Conservation (phyloP, 2,113 vertebrate species). For the Anser brachyrhynchus region DNA sequence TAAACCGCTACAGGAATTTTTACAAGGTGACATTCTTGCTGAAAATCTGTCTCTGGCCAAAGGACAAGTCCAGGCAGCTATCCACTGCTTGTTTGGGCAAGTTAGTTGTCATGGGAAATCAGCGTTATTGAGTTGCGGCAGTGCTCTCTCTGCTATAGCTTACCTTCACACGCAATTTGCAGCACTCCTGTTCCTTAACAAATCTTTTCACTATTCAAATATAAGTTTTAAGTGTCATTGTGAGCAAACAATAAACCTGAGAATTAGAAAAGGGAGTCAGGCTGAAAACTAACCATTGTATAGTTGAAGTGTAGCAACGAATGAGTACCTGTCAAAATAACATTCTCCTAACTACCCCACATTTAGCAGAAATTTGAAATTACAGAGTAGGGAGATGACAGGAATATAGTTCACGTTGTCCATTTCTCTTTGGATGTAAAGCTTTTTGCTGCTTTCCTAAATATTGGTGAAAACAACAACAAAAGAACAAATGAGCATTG, state of each 20-base stretch:
- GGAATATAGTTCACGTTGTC: neutral
- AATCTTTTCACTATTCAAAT: neutral
- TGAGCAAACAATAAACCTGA: neutral
- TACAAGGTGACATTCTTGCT: neutral
- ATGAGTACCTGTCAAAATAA: neutral
- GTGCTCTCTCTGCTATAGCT: neutral
- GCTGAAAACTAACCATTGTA: neutral
- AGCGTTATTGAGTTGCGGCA: neutral
- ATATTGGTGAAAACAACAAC: rapidly evolving
- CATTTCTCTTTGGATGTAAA: neutral
- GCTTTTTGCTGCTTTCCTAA: neutral
- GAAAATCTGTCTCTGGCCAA: neutral
- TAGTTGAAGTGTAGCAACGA: neutral
- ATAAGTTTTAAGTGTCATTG: neutral
- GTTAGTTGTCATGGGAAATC: conserved; percentile 58
- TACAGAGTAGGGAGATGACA: neutral
- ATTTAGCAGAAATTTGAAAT: neutral
- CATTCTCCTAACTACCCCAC: neutral
- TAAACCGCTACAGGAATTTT: conserved; percentile 31
- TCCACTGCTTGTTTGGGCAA: conserved; percentile 37
- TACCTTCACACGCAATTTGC: neutral
- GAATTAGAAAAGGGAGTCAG: neutral
- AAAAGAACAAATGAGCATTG: neutral
- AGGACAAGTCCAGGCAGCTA: conserved; percentile 55
- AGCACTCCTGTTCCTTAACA: neutral